A percentile compares a stretch with the other conserved stretches of the same genome.
phyloP scores from a whole-genome alignment of 2,888 invertebrate species.

The Lochmaea capreae region DNA sequence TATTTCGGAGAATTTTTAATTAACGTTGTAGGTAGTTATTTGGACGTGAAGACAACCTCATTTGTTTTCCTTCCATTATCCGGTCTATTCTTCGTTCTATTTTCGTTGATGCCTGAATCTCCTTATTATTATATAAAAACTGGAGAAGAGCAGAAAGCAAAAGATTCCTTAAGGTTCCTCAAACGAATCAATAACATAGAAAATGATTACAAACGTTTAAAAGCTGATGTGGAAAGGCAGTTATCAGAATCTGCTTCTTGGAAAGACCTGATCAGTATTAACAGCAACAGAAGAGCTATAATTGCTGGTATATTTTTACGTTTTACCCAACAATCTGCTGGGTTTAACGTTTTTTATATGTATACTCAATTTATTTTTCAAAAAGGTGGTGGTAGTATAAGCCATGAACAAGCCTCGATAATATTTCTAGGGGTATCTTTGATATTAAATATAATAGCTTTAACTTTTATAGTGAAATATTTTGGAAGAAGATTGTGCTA shows the following conservation, averaged over 20 bases:
- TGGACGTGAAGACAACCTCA: conserved; percentile 67
- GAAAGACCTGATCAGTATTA: conserved; percentile 54
- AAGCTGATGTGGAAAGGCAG: conserved; percentile 55
- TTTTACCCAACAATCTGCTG: conserved; percentile 56
- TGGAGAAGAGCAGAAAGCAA: conserved; percentile 49
- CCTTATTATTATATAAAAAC: conserved; percentile 56
- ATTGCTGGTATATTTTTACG: conserved; percentile 54
- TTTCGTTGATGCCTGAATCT: conserved; percentile 73
- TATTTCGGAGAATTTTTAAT: conserved; percentile 54
- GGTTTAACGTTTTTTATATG: conserved; percentile 52
- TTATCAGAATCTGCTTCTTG: conserved; percentile 57
- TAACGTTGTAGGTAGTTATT: conserved; percentile 69
- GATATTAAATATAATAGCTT: conserved; percentile 18
- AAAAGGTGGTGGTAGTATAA: conserved; percentile 56
- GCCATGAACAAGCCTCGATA: conserved; percentile 52
- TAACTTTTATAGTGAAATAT: conserved; percentile 46
- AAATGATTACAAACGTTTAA: conserved; percentile 50
- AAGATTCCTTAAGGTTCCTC: conserved; percentile 49
- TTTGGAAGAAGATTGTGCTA: conserved; percentile 54
- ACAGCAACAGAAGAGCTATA: conserved; percentile 55
- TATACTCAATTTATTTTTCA: conserved; percentile 59
- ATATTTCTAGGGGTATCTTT: conserved; percentile 3
- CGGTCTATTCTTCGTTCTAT: conserved; percentile 68
- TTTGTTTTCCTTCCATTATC: conserved; percentile 71
- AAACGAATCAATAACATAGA: conserved; percentile 52